Evolutionary conservation across 2,113 vertebrate species (phyloP).

Genomic region (Willisornis vidua): DNA sequence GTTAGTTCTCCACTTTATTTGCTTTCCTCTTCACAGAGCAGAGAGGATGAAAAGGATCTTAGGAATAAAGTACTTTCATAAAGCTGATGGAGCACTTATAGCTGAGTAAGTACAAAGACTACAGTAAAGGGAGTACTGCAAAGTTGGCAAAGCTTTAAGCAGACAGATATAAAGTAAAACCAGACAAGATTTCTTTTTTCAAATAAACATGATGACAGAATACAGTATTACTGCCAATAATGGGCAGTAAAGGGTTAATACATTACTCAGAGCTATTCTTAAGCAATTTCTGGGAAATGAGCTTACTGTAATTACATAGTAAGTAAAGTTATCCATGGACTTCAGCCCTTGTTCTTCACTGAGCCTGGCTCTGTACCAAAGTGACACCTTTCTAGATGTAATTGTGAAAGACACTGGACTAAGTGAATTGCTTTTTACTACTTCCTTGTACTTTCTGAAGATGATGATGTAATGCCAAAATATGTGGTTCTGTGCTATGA

Average conservation of each 20-base stretch:
- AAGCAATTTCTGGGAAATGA: not conserved
- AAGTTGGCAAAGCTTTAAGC: not conserved
- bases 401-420: not conserved
- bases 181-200: not conserved
- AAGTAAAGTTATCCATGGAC: not conserved
- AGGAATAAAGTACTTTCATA: not conserved
- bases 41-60: not conserved
- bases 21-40: not conserved
- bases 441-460: not conserved
- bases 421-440: not conserved
- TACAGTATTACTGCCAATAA: not conserved
- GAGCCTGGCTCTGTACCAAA: not conserved
- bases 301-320: not conserved
- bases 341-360: slow-evolving; percentile 5
- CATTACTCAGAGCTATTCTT: not conserved
- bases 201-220: not conserved
- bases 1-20: not conserved
- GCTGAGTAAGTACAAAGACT: not conserved
- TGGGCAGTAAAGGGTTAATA: not conserved
- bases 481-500: not conserved
- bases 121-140: not conserved
- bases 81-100: not conserved
- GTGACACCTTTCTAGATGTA: not conserved
- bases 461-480: not conserved
- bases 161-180: not conserved